Conservation (phyloP, 2,113 vertebrate species). For the Eulemur rufifrons region DNA sequence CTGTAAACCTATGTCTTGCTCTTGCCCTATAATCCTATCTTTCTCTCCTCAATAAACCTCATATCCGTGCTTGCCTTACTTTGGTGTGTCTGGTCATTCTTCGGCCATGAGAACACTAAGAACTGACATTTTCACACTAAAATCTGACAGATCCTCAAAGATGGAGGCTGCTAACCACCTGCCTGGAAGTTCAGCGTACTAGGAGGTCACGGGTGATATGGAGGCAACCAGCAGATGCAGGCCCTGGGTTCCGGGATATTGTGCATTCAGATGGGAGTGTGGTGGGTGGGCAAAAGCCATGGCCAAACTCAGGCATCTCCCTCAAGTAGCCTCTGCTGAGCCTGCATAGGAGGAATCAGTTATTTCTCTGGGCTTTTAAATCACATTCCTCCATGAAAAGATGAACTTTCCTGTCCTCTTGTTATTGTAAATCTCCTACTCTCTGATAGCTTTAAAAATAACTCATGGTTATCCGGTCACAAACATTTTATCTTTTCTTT, state of each 20-base stretch:
- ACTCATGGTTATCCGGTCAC: not conserved
- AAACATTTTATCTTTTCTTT: not conserved
- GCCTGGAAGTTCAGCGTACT: not conserved
- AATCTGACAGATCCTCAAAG: not conserved
- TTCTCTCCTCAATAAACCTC: no score
- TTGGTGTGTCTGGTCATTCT: no score
- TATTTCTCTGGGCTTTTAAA: conserved; percentile 26
- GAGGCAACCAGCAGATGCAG: not conserved
- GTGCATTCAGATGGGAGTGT: not conserved
- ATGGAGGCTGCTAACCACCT: fast-evolving
- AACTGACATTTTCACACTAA: no score
- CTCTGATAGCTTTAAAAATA: not conserved
- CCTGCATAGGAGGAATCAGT: not conserved
- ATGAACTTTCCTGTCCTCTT: not conserved
- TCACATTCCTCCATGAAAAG: conserved; percentile 12
- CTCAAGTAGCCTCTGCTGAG: not conserved
- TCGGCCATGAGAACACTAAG: no score
- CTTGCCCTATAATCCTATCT: no score
- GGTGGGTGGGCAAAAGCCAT: not conserved
- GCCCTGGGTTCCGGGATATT: not conserved
- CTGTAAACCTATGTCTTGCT: no score
- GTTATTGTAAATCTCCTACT: not conserved
- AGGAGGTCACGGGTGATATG: not conserved
- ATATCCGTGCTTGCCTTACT: no score
- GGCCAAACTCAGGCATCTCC: not conserved